Evolutionary conservation across 2,888 invertebrate species (phyloP), one percentile per base, ranked within the genome.

Genomic region (Agrenia bidenticulata): DNA sequence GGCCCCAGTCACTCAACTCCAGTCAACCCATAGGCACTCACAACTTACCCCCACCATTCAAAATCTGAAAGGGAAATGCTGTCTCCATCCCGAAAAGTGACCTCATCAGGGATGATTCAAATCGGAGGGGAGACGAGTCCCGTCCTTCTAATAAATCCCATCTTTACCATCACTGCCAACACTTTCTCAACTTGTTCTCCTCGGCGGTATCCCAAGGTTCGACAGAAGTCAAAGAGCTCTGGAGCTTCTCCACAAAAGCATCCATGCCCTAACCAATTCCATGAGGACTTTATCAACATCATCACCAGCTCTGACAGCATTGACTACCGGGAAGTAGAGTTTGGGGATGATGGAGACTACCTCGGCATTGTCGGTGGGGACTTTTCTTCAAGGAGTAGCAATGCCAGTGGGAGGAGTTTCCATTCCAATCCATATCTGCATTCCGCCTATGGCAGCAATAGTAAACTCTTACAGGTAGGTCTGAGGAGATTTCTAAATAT

Each of bases 181-280:
- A 68, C 62, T 53, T 68, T 64, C 50, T 59, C 64, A 1, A 64
- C 68, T 5, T 17, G 19, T 19, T 15, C 45, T 5, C 4, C 4
- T 59, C 23, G 51, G 4, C 55, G 69, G 0, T 63, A 61, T 49
- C 69, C 66, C 1, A 69, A 69, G 54, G 65, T 63, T 13, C 55
- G 69, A 19, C 69, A 69, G 59, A 69, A 69, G 50, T 66, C 66
- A 1, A 69, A 69, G 49, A 63, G 63, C 5, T 66, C 66, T 11
- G 69, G 69, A 60, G 69, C 69, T 27, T 66, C 66, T 15, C 69
- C 69, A 9, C 69, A 69, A 24, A 65, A 62, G 45, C 64, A 64
- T 26, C 64, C 64, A 1, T 58, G 61, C 42, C 45, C 45, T 5
- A 15, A 5, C 4, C 45, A 45, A 19, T 64, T 68, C 32, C 57